Evolutionary conservation across 2,888 invertebrate species (phyloP), one percentile per base, ranked within the genome.

Genomic region (Dyspetes luteomarginatus): DNA sequence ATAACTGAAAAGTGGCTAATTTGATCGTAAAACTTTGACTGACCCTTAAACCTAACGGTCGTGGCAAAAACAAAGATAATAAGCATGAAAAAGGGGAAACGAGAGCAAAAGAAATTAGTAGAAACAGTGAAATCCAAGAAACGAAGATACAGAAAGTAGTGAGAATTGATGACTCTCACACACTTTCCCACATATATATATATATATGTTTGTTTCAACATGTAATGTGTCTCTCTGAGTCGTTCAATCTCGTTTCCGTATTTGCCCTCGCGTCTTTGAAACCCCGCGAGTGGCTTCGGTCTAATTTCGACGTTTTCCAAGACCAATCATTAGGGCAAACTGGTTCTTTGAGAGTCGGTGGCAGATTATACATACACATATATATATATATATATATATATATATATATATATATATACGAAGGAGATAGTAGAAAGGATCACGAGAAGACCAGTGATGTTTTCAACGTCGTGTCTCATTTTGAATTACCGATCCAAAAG

Each of bases 251-350:
- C 77, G 71, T 83, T 78, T 83, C 74, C 80, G 75, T 82, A 74
- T 75, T 73, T 76, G 75, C 77, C 72, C 68, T 81, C 67, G 78
- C 74, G 77, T 77, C 64, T 71, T 64, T 45, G 45, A 28, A 65
- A 9, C 64, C n/a, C 15, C 41, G 64, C 72, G 58, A 58, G 65
- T 77, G 58, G 56, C 76, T 83, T 85, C 81, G 78, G 78, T 79
- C 78, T 74, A 84, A 87, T 84, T 80, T 81, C 78, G 76, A 85
- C 68, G 83, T 85, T 86, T 84, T 82, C 83, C 77, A 80, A 79
- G 83, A 84, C 75, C 69, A 79, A 86, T 86, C 83, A 83, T 85
- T 85, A 83, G 71, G 65, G 36, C 75, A 82, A 84, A 84, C 84
- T 82, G 83, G 84, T 84, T 83, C 81, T 81, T 69, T 73, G 62